These are phyloP conservation scores for Drosophila carrolli DNA, from an alignment of 1,140 invertebrate species.

Conservation along the genomic window DNA sequence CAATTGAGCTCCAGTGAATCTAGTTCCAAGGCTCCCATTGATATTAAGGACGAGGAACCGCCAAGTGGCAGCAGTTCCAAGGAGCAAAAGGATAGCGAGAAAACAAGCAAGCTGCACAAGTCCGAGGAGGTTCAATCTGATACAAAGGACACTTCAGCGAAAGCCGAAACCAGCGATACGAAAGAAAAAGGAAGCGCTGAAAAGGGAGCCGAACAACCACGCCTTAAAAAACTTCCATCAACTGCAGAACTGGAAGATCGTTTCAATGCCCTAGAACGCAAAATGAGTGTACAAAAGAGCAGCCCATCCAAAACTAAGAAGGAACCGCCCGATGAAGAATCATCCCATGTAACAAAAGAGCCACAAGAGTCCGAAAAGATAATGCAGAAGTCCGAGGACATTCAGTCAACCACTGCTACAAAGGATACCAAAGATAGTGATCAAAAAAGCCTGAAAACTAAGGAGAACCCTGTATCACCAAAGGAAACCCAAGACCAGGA, in stretches of 20 bases:
- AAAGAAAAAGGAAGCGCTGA: conserved; percentile 5
- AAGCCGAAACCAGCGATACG: conserved; percentile 19
- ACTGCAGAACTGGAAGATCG: conserved; percentile 78
- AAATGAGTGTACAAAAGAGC: conserved; percentile 65
- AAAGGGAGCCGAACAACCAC: conserved; percentile 26
- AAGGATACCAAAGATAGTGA: background rate
- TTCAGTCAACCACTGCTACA: background rate
- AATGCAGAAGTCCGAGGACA: background rate
- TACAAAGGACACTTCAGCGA: conserved; percentile 14
- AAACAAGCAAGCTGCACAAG: conserved; percentile 33
- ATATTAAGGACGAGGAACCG: conserved; percentile 40
- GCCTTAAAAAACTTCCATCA: conserved; percentile 72
- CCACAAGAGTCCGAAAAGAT: conserved; percentile 2
- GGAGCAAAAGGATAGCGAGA: conserved; percentile 37
- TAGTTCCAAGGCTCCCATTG: conserved; percentile 48
- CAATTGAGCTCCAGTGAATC: conserved; percentile 62
- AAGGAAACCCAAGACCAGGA: background rate
- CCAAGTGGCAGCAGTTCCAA: conserved; percentile 13
- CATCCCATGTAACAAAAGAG: background rate
- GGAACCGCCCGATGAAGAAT: conserved; percentile 66
- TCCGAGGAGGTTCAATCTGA: conserved; percentile 32
- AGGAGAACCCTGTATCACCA: background rate
- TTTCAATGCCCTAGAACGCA: conserved; percentile 72
- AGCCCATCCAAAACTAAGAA: conserved; percentile 67
- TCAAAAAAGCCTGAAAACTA: background rate